Conservation (phyloP, 2,797 vertebrate species). For the Netta rufina region DNA sequence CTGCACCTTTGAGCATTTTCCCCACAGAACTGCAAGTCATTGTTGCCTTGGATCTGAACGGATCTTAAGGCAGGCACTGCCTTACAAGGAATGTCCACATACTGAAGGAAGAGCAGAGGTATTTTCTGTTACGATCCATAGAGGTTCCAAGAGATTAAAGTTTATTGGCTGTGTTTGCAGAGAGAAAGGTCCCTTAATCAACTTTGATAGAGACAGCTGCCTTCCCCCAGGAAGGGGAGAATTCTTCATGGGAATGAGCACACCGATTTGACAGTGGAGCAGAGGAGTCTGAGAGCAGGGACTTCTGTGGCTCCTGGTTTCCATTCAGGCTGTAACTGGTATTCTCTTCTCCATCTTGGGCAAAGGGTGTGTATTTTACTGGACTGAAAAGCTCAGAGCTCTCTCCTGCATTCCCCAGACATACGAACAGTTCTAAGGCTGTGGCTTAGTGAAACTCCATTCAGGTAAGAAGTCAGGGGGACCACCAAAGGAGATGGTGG, state of each 20-base stretch:
- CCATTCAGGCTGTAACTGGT: background rate
- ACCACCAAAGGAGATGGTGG: background rate
- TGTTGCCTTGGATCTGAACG: background rate
- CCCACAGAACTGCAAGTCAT: fast-evolving
- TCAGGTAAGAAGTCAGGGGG: background rate
- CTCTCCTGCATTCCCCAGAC: background rate
- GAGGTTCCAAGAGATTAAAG: background rate
- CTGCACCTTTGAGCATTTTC: background rate
- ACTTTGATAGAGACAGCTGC: background rate
- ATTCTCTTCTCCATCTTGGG: background rate
- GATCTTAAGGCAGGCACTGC: background rate
- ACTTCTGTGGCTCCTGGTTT: background rate
- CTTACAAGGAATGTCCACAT: background rate
- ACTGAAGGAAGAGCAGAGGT: background rate
- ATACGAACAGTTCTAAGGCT: background rate
- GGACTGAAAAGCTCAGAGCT: background rate
- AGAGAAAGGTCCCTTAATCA: background rate
- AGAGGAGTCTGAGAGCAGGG: background rate
- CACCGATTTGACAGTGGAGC: background rate
- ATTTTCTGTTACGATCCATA: background rate
- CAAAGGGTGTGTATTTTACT: background rate
- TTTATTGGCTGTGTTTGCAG: background rate
- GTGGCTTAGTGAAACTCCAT: background rate
- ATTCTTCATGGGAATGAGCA: background rate
- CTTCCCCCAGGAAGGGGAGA: background rate